phyloP scores from a whole-genome alignment of 2,888 invertebrate genomes.

The Drosophila mulleri region DNA sequence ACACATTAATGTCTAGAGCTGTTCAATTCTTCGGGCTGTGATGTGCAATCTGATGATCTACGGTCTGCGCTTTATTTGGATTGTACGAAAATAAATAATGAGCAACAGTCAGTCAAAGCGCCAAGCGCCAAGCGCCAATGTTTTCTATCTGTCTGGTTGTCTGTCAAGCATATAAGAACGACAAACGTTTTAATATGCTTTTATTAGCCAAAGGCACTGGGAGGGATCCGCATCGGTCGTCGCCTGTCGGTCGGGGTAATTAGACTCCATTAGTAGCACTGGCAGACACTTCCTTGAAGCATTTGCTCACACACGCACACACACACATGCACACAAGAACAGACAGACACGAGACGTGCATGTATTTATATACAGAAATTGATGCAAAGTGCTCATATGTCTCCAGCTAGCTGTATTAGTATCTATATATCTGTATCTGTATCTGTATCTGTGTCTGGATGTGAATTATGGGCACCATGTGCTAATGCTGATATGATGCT shows the following conservation, averaged over 20 bases:
- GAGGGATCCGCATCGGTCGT: conserved; percentile 50
- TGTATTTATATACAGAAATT: conserved; percentile 39
- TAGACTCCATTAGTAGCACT: conserved; percentile 74
- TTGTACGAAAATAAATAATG: conserved; percentile 56
- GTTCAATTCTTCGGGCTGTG: conserved; percentile 12
- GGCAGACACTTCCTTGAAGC: conserved; percentile 50
- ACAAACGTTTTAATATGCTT: conserved; percentile 68
- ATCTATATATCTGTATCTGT: conserved; percentile 15
- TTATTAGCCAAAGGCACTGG: conserved; percentile 60
- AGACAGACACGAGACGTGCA: conserved; percentile 6
- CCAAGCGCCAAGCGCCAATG: conserved; percentile 35
- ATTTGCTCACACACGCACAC: conserved; percentile 26
- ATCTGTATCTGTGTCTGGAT: conserved; percentile 26
- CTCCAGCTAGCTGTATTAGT: conserved; percentile 27
- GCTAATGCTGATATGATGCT: conserved; percentile 41
- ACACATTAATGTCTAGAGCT: conserved; percentile 19
- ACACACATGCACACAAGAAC: conserved; percentile 24
- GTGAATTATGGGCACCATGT: conserved; percentile 58
- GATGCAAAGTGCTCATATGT: conserved; percentile 63
- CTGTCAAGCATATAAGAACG: conserved; percentile 49
- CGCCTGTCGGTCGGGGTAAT: conserved; percentile 67
- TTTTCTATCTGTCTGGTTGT: conserved; percentile 44
- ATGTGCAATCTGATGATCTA: conserved; percentile 19
- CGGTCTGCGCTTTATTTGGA: conserved; percentile 40
- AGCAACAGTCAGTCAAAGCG: conserved; percentile 41